These are phyloP conservation scores for Murina feae DNA, from an alignment of 2,113 vertebrate genomes.

Conservation along the genomic window DNA sequence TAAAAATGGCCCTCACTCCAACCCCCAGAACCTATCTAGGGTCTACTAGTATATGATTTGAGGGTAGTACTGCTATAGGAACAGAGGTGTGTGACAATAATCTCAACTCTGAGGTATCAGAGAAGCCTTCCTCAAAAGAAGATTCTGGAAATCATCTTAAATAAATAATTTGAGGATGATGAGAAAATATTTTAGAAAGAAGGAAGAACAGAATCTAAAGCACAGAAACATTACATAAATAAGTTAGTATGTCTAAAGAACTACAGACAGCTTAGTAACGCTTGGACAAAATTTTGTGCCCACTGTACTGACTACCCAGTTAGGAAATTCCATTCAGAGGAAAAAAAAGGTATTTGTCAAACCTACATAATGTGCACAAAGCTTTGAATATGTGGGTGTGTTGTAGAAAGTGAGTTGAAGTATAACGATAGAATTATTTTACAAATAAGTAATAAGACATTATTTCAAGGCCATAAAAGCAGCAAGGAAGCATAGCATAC, in stretches of 20 bases:
- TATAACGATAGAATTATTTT: conserved; percentile 32
- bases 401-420: background rate
- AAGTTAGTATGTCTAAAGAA: background rate
- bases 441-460: background rate
- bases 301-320: background rate
- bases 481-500: background rate
- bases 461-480: background rate
- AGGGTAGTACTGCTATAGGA: background rate
- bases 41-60: background rate
- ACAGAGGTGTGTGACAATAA: background rate
- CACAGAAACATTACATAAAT: background rate
- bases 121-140: background rate
- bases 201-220: background rate
- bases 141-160: background rate
- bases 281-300: background rate
- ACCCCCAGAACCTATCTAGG: too few species aligned
- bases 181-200: background rate
- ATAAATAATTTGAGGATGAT: background rate
- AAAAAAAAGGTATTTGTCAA: background rate
- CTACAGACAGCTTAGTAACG: background rate
- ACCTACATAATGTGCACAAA: background rate
- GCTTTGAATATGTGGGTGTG: background rate
- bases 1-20: background rate
- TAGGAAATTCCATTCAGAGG: conserved; percentile 17
- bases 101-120: background rate